These are phyloP conservation scores for Salvator merianae DNA, from an alignment of 2,113 vertebrate species.

Conservation along the genomic window DNA sequence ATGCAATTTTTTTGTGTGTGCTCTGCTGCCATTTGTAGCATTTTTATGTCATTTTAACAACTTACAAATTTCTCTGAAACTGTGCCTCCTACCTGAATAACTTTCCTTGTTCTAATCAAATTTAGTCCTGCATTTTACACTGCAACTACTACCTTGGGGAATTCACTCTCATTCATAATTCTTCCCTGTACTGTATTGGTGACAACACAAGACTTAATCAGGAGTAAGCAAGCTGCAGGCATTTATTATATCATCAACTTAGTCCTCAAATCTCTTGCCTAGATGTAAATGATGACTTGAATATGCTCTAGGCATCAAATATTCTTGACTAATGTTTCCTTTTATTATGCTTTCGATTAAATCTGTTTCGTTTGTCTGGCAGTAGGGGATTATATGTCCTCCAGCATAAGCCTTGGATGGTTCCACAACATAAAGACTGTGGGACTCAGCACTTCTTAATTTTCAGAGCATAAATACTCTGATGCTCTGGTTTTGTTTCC, in stretches of 20 bases:
- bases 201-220: conserved; percentile 5
- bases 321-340: conserved; percentile 26
- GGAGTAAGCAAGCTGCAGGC: not conserved
- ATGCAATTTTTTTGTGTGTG: no score
- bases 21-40: no score
- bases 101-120: not conserved
- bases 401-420: not conserved
- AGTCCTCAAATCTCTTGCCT: not conserved
- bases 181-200: conserved; percentile 12
- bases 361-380: conserved; percentile 52
- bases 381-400: conserved; percentile 45
- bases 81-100: no score
- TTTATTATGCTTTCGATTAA: conserved; percentile 13
- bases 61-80: not conserved
- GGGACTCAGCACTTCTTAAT: conserved; percentile 28
- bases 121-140: not conserved
- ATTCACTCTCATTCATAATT: not conserved
- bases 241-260: not conserved
- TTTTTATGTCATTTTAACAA: not conserved
- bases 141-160: rapidly evolving
- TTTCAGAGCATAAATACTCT: conserved; percentile 33
- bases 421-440: conserved; percentile 19
- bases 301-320: conserved; percentile 28
- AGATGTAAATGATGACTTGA: not conserved
- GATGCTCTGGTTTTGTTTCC: not conserved